Evolutionary conservation across 1,140 invertebrate genomes (phyloP).

Genomic region (Drosophila carrolli): DNA sequence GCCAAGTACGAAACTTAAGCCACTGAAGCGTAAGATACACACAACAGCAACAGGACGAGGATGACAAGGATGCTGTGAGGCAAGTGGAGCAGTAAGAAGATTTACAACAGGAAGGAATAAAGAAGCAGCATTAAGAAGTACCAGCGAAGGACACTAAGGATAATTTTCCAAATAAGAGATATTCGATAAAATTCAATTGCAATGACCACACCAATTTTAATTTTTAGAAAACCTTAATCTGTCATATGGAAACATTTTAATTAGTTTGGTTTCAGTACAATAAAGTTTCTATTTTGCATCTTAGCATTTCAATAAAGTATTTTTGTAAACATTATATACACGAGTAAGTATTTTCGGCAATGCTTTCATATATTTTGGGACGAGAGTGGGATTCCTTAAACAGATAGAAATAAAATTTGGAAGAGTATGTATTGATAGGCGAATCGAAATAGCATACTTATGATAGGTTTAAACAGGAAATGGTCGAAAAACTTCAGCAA

Average conservation of each 20-base stretch:
- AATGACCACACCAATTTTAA: neutral
- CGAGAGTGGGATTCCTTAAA: no score
- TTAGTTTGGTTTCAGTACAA: no score
- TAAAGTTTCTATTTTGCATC: no score
- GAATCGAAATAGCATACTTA: no score
- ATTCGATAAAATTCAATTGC: neutral
- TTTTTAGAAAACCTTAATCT: neutral
- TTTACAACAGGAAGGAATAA: conserved; percentile 7
- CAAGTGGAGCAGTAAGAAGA: neutral
- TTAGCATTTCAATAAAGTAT: no score
- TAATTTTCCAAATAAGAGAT: conserved; percentile 3
- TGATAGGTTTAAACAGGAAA: neutral
- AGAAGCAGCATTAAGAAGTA: neutral
- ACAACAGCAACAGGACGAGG: conserved; percentile 43
- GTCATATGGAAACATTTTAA: no score
- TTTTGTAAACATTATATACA: no score
- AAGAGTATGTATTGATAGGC: no score
- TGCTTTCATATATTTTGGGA: no score
- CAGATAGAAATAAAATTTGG: no score
- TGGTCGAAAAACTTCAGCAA: conserved; percentile 19
- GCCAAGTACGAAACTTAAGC: conserved; percentile 76
- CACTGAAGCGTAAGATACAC: conserved; percentile 76
- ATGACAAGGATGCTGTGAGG: neutral
- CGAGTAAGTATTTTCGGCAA: no score
- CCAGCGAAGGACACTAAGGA: neutral